phyloP scores from a whole-genome alignment of 2,888 invertebrate species.

The Meliscaeva auricollis region DNA sequence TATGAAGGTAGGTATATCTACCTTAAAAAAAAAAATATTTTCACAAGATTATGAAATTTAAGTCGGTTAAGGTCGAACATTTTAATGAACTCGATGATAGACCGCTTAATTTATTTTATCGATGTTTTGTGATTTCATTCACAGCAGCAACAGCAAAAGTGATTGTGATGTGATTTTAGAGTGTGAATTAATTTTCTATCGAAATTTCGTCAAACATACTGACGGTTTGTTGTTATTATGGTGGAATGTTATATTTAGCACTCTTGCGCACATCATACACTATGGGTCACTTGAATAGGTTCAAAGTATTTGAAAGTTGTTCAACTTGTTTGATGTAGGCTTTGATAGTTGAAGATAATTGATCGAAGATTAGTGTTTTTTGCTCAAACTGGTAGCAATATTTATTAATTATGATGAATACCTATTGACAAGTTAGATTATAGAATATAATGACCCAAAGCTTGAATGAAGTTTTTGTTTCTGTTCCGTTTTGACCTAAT shows the following conservation, averaged over 20 bases:
- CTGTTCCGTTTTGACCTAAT: no score
- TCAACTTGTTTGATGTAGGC: background rate
- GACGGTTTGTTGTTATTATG: background rate
- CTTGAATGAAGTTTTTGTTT: no score
- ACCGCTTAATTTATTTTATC: constrained; percentile 7
- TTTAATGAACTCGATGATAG: constrained; percentile 60
- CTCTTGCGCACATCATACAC: background rate
- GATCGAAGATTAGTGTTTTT: no score
- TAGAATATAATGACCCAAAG: no score
- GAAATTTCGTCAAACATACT: constrained; percentile 48
- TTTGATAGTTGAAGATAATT: no score
- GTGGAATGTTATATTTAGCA: constrained; percentile 1
- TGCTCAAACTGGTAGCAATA: no score
- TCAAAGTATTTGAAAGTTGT: background rate
- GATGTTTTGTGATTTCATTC: constrained; percentile 49
- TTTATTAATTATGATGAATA: no score
- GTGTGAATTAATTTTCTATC: constrained; percentile 57
- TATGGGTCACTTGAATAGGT: background rate
- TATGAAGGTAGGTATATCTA: background rate
- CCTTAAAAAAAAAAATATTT: constrained; percentile 17
- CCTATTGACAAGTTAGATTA: no score
- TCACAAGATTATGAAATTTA: constrained; percentile 56
- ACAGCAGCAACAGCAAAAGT: constrained; percentile 28
- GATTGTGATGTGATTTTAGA: constrained; percentile 36
- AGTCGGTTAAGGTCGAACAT: constrained; percentile 77